phyloP scores from a whole-genome alignment of 2,113 vertebrate species.

The Carettochelys insculpta region DNA sequence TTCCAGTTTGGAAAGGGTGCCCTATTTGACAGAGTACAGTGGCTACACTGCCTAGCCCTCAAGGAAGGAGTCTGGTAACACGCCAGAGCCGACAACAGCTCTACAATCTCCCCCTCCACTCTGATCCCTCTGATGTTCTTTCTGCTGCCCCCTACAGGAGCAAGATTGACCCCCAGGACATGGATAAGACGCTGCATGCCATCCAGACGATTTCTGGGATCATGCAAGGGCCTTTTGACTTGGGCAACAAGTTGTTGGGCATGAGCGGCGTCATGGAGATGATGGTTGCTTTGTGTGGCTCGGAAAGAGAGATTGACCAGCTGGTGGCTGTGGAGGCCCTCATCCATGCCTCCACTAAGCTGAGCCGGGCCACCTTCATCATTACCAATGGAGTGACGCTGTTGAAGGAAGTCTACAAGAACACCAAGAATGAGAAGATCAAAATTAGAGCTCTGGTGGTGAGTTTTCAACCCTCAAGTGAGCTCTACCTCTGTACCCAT shows the following conservation, averaged over 20 bases:
- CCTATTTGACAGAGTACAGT: accelerated
- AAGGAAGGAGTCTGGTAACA: background rate
- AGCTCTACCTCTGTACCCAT: background rate
- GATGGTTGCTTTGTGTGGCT: slow-evolving; percentile 95
- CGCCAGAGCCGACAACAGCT: background rate
- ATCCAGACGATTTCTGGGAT: slow-evolving; percentile 92
- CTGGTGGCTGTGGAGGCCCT: slow-evolving; percentile 95
- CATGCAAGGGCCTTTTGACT: slow-evolving; percentile 94
- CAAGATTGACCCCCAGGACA: slow-evolving; percentile 94
- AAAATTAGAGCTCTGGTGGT: slow-evolving; percentile 97
- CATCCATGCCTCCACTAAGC: slow-evolving; percentile 93
- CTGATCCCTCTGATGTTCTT: background rate
- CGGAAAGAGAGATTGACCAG: slow-evolving; percentile 93
- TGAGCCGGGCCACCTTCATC: slow-evolving; percentile 94
- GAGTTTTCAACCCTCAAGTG: slow-evolving; percentile 60
- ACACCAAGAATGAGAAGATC: slow-evolving; percentile 96
- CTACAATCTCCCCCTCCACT: background rate
- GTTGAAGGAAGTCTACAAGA: slow-evolving; percentile 98
- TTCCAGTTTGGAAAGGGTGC: too few relatives aligned
- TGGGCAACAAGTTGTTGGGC: slow-evolving; percentile 90
- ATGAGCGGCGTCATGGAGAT: slow-evolving; percentile 96
- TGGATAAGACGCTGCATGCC: slow-evolving; percentile 96
- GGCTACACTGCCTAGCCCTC: background rate
- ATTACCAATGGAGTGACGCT: slow-evolving; percentile 91
- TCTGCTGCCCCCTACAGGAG: slow-evolving; percentile 74